Base-by-base conservation (phyloP, 1,140 invertebrate species). In the Bombus soroeensis region DNA sequence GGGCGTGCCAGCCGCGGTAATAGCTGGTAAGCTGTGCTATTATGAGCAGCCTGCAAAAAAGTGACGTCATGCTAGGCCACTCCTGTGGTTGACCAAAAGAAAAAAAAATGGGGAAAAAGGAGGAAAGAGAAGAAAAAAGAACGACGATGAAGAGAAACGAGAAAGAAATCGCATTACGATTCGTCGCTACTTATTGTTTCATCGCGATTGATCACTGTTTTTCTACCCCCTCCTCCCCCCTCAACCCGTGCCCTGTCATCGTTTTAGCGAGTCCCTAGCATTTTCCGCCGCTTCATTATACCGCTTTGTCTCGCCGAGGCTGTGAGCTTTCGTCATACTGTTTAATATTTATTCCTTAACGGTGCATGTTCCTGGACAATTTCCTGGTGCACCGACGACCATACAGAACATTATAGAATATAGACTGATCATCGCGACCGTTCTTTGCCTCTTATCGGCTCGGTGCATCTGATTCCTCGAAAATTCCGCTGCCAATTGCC, bases 1-100 rank as follows among this genome's bases (percentile, higher is more conserved):
- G 87, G 92, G 92, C 91, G 92, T 93, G 91, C 89, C 89, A 72
- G 86, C 87, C 80, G 85, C 86, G 88, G 90, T 93, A 93, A 93
- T 93, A 93, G 90, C 91, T 83, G 91, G 92, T 92, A 92, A 92
- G 90, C 91, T 91, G 90, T 81, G 91, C 90, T 93, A 92, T 93
- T 93, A 92, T 90, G 86, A 90, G 81, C 75, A 53, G 77, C 81
- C 83, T 73, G 83, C 85, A 70, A 89, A 89, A 91, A 92, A 82
- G 62, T 91, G 85, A 92, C 86, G 91, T 92, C 88, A 91, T 85
- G 83, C 85, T 82, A 90, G 89, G 88, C 91, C 90, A 88, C 88
- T 88, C 88, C 87, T 87, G 80, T 83, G 83, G 75, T 79, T 80
- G 70, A 57, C 71, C 77, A 39, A 81, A 86, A 81, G 75, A 34